Evolutionary conservation across 2,113 vertebrate genomes (phyloP).

Genomic region (Notothenia coriiceps): DNA sequence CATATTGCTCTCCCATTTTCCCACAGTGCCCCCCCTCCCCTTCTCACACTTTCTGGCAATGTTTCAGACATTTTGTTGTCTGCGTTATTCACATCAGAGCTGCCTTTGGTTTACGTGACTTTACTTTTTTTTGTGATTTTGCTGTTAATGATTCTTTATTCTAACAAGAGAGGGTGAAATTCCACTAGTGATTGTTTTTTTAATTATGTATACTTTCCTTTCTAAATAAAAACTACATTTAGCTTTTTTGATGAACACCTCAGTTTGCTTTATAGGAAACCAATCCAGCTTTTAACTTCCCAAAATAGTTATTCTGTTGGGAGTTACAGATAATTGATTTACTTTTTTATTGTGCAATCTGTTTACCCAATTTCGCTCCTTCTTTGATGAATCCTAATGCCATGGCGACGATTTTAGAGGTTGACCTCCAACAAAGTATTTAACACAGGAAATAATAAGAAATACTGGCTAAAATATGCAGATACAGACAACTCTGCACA

Average conservation of each 20-base stretch:
- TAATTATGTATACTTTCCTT: not conserved
- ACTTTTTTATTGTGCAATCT: not conserved
- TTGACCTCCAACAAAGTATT: too few relatives aligned
- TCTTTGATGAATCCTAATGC: not conserved
- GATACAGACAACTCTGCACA: too few relatives aligned
- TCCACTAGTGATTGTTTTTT: conserved; percentile 2
- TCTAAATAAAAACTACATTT: conserved; percentile 17
- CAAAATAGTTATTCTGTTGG: not conserved
- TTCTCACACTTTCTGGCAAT: conserved; percentile 18
- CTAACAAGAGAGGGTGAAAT: too few relatives aligned
- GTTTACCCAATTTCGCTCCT: not conserved
- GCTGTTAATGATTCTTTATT: too few relatives aligned
- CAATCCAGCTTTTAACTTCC: not conserved
- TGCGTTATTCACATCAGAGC: conserved; percentile 19
- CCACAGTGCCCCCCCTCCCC: conserved; percentile 17
- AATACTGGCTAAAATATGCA: too few relatives aligned
- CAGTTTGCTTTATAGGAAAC: not conserved
- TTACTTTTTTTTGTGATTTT: not conserved
- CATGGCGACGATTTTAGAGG: too few relatives aligned
- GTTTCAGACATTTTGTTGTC: conserved; percentile 40
- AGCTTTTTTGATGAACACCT: not conserved
- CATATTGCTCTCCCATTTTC: conserved; percentile 74
- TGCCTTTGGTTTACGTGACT: not conserved
- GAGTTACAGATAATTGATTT: not conserved
- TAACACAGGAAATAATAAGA: too few relatives aligned